Evolutionary conservation across 2,113 vertebrate genomes (phyloP).

Genomic region (Muntiacus reevesi): DNA sequence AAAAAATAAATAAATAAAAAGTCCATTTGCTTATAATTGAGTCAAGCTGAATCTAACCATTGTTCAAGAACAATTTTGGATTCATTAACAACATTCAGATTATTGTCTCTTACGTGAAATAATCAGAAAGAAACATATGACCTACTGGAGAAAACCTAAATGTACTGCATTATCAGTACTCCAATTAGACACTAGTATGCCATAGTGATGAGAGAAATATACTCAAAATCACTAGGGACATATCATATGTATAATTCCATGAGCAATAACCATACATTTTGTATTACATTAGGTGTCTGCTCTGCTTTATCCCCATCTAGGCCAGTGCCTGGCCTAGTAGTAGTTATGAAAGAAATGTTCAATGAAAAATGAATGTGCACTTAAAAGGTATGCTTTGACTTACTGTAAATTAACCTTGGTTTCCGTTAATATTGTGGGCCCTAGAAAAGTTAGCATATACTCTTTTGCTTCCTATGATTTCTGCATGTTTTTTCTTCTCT

Average conservation of each 20-base stretch:
- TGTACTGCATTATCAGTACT: background rate
- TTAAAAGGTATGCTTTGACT: background rate
- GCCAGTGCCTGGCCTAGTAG: rapidly evolving
- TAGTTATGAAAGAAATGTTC: background rate
- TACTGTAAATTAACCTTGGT: background rate
- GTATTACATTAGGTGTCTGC: background rate
- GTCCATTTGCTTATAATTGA: background rate
- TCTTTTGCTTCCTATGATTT: background rate
- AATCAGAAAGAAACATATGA: background rate
- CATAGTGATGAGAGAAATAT: background rate
- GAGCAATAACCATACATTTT: background rate
- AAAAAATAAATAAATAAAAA: background rate
- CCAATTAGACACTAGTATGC: background rate
- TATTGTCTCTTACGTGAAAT: background rate
- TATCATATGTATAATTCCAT: background rate
- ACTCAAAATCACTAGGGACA: background rate
- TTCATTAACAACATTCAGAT: background rate
- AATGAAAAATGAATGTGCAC: background rate
- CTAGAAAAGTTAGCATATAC: background rate
- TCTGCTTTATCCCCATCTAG: background rate
- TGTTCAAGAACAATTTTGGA: background rate
- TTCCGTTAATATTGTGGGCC: background rate
- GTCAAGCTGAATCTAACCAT: background rate
- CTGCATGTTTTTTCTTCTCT: background rate
- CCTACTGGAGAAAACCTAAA: background rate